Evolutionary conservation across 1,140 invertebrate genomes (phyloP).

Genomic region (Drosophila fuyamai): DNA sequence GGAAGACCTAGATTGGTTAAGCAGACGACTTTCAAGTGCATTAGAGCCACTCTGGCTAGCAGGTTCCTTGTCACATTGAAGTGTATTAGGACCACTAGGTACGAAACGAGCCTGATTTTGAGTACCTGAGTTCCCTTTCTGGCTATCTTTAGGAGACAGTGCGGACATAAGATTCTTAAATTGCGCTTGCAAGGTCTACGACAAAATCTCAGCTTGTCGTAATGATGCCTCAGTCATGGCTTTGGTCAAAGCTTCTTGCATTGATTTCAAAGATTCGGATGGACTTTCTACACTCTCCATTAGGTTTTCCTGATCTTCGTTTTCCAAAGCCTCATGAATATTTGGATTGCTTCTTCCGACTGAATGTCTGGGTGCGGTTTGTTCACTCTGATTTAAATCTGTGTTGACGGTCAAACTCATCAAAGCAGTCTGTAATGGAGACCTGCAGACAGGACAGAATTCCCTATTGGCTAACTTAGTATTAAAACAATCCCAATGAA

Average conservation of each 20-base stretch:
- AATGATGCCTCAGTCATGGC: background rate
- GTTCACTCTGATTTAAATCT: background rate
- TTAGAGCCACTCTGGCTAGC: background rate
- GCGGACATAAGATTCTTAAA: constrained; percentile 2
- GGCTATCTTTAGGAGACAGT: background rate
- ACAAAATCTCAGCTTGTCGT: constrained; percentile 3
- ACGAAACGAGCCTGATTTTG: background rate
- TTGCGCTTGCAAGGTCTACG: constrained; percentile 1
- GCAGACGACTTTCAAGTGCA: background rate
- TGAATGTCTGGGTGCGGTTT: background rate
- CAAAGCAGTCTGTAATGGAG: constrained; percentile 2
- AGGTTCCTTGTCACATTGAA: background rate
- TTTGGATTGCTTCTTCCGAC: background rate
- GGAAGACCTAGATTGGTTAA: constrained; percentile 6
- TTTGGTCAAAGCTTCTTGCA: constrained; percentile 1
- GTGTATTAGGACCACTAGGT: background rate
- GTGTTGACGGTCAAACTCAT: constrained; percentile 1
- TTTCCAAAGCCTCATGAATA: constrained; percentile 1
- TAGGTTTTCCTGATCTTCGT: constrained; percentile 1
- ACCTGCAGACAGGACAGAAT: background rate
- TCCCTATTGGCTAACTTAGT: background rate
- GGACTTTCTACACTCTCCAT: background rate
- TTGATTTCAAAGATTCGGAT: background rate
- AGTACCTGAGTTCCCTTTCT: constrained; percentile 2
- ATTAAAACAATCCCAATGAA: constrained; percentile 7